A percentile compares a stretch with the other conserved stretches of the same genome.
Evolutionary conservation across 2,888 invertebrate genomes (phyloP).

Genomic region (Ctena decussata): DNA sequence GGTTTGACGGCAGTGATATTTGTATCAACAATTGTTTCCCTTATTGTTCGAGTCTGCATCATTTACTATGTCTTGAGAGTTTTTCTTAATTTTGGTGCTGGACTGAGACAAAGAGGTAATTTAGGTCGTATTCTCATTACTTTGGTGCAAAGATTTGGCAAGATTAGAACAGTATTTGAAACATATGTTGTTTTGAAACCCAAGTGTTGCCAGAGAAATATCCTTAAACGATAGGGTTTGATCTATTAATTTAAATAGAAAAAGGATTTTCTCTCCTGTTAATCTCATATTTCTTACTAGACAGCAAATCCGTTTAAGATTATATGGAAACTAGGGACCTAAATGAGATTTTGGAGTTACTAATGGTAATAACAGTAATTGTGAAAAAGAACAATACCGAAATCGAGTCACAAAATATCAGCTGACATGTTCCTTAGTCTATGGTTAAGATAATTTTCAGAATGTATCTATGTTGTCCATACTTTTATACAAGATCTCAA

Average conservation of each 20-base stretch:
- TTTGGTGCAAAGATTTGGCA: too few species aligned
- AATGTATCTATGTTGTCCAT: background rate
- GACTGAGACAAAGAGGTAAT: slow-evolving; percentile 79
- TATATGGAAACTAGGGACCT: too few species aligned
- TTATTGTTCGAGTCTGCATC: slow-evolving; percentile 63
- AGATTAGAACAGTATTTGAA: background rate
- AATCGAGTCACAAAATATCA: too few species aligned
- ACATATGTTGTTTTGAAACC: background rate
- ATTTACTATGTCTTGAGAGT: slow-evolving; percentile 64
- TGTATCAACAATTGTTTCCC: slow-evolving; percentile 53
- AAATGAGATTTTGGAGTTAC: too few species aligned
- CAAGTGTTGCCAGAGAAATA: background rate
- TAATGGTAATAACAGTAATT: too few species aligned
- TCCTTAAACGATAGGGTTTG: background rate
- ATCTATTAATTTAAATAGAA: too few species aligned
- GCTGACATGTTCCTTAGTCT: too few species aligned
- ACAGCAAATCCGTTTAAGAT: too few species aligned
- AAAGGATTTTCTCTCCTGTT: background rate
- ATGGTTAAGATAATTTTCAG: background rate
- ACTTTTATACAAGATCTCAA: too few species aligned
- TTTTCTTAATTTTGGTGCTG: slow-evolving; percentile 72
- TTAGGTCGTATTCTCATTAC: background rate
- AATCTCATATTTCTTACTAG: background rate
- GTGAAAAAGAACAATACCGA: too few species aligned
- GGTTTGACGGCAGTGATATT: slow-evolving; percentile 35